phyloP scores from a whole-genome alignment of 2,113 vertebrate genomes.

The Epinephelus moara region DNA sequence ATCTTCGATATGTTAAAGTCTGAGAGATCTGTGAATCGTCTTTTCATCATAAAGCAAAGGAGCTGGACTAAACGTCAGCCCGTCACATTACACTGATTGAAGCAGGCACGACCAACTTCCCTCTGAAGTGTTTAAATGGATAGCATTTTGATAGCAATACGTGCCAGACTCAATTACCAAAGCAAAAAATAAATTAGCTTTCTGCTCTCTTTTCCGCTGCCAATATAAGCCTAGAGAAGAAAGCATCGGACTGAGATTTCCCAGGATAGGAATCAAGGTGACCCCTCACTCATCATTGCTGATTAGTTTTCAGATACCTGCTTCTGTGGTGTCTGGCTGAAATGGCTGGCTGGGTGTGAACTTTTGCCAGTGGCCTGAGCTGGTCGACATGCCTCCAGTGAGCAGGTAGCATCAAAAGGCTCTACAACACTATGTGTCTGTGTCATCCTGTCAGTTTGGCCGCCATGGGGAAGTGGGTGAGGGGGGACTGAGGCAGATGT shows the following conservation, averaged over 20 bases:
- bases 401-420: slow-evolving; percentile 60
- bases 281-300: slow-evolving; percentile 30
- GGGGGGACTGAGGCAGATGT: slow-evolving; percentile 44
- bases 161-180: slow-evolving; percentile 66
- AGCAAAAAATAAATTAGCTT: slow-evolving; percentile 61
- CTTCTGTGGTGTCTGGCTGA: slow-evolving; percentile 15
- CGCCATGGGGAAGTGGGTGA: slow-evolving; percentile 55
- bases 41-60: slow-evolving; percentile 47
- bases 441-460: slow-evolving; percentile 65
- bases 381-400: slow-evolving; percentile 52
- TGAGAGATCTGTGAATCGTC: slow-evolving; percentile 48
- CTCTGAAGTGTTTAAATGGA: slow-evolving; percentile 62
- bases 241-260: slow-evolving; percentile 44
- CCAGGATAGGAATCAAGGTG: slow-evolving; percentile 62
- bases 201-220: slow-evolving; percentile 37
- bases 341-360: slow-evolving; percentile 40
- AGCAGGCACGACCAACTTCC: slow-evolving; percentile 35
- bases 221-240: slow-evolving; percentile 38
- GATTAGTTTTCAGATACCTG: slow-evolving; percentile 53
- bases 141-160: slow-evolving; percentile 57
- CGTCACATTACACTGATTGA: slow-evolving; percentile 45
- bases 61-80: slow-evolving; percentile 52
- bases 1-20: slow-evolving; percentile 59
- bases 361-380: slow-evolving; percentile 44
- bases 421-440: slow-evolving; percentile 27